These are phyloP conservation scores for Papilio glaucus DNA, from an alignment of 1,140 invertebrate species.

Conservation along the genomic window DNA sequence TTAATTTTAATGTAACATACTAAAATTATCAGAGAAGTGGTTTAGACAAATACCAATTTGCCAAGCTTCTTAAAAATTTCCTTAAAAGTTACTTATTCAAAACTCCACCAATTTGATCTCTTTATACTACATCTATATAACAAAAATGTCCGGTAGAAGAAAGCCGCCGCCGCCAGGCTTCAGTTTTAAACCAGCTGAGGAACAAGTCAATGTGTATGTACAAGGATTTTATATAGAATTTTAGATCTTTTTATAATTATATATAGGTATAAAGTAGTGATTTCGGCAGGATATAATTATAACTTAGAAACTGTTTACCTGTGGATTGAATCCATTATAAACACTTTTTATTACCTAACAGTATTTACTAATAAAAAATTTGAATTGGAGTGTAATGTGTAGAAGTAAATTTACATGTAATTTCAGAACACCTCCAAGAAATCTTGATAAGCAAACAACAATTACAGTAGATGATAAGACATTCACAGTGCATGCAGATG, in stretches of 20 bases:
- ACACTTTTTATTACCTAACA: conserved; percentile 9
- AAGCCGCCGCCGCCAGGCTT: conserved; percentile 64
- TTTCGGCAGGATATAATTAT: background rate
- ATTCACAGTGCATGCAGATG: conserved; percentile 96
- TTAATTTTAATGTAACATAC: background rate
- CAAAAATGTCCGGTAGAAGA: conserved; percentile 69
- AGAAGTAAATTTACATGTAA: conserved; percentile 23
- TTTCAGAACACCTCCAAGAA: conserved; percentile 89
- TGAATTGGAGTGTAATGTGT: background rate
- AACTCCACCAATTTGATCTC: conserved; percentile 41
- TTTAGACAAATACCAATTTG: background rate
- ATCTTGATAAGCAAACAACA: conserved; percentile 93
- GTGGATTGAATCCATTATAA: too few species aligned
- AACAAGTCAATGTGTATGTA: conserved; percentile 70
- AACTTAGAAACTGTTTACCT: too few species aligned
- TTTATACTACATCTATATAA: conserved; percentile 17
- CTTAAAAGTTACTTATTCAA: background rate
- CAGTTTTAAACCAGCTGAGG: conserved; percentile 59
- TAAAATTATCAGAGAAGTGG: background rate
- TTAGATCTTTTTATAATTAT: conserved; percentile 15
- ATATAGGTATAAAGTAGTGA: background rate
- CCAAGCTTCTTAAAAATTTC: conserved; percentile 18
- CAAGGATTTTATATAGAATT: background rate
- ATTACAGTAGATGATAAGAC: conserved; percentile 94
- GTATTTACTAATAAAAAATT: background rate